Base-by-base conservation (phyloP, 2,888 invertebrate species). In the Ellobium chinense region DNA sequence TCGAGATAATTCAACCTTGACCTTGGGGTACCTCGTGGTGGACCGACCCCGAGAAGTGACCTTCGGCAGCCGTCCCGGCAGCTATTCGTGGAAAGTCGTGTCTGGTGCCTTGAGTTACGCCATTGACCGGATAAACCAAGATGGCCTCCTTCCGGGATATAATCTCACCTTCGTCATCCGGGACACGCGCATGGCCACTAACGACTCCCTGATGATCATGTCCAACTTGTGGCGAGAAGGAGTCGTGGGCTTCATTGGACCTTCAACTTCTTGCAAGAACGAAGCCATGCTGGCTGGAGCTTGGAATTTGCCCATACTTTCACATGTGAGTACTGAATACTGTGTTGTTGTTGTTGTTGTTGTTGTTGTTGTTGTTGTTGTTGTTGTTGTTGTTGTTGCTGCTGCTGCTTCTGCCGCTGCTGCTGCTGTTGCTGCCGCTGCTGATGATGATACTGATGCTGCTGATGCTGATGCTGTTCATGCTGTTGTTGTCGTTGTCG, bases 301-400 rank as follows among this genome's bases (percentile, higher is more conserved):
- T 58, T 97, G 98, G 93, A 97, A 98, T 93, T 94, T 98, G 74
- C 97, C 98, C 4, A 98, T 98, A 98, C 96, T 98, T 91, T 98
- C 98, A 86, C 98, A 98, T 92, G 98, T 98, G 94, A 96, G 97
- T 96, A 12, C 31, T 21, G 18, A 46, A 46, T 7, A 46, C 18
- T 7, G 7, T 46, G 46, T 18, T 46, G 46, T 46, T 7, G 46
- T 46, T 46, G 9, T 46, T 46, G 46, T 46, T 46, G 46, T 46
- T 46, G 46, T 46, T 46, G 46, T 18, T 46, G 46, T 46, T 46
- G 46, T 46, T 46, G 46, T 46, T 46, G 46, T 46, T 46, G 46
- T 46, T 7, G 46, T 46, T 46, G 46, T 46, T 46, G 46, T 46
- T 46, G 46, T 18, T 12, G 46, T 46, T 46, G 46, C 46, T 46